These are phyloP conservation scores for Parascotia fuliginaria DNA, from an alignment of 2,888 invertebrate species.

Conservation along the genomic window DNA sequence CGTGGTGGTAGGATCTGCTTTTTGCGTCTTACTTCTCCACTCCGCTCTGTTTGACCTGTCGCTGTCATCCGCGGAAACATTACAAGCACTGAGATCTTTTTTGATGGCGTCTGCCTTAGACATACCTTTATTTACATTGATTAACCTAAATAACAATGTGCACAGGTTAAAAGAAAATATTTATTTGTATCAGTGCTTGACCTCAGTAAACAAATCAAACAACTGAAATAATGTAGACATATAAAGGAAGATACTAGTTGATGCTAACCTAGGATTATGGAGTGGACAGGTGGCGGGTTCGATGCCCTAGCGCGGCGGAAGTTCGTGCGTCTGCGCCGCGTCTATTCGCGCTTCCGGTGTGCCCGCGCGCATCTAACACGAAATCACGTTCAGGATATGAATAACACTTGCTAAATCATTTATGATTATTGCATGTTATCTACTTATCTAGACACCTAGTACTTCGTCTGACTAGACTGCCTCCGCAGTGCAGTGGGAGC, in stretches of 20 bases:
- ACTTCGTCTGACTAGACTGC: neutral
- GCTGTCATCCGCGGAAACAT: too few relatives aligned
- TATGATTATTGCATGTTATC: conserved; percentile 35
- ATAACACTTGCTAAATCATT: conserved; percentile 45
- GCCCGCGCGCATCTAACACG: conserved; percentile 62
- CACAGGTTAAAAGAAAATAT: too few relatives aligned
- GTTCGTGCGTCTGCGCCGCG: conserved; percentile 82
- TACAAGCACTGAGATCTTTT: too few relatives aligned
- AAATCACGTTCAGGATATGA: conserved; percentile 54
- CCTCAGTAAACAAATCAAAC: neutral
- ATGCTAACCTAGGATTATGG: conserved; percentile 52
- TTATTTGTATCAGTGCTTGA: too few relatives aligned
- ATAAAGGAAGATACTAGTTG: conserved; percentile 4
- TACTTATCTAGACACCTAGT: conserved; percentile 11
- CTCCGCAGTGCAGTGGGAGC: too few relatives aligned
- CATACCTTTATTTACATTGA: too few relatives aligned
- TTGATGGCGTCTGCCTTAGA: too few relatives aligned
- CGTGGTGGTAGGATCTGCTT: too few relatives aligned
- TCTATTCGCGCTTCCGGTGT: conserved; percentile 82
- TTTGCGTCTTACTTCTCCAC: too few relatives aligned
- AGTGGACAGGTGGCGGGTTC: conserved; percentile 73
- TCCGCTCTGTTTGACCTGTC: too few relatives aligned
- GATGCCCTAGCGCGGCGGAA: conserved; percentile 76
- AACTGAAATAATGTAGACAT: neutral
- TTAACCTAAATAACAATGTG: too few relatives aligned